phyloP scores from a whole-genome alignment of 2,113 vertebrate genomes.

The Pseudopodoces humilis region DNA sequence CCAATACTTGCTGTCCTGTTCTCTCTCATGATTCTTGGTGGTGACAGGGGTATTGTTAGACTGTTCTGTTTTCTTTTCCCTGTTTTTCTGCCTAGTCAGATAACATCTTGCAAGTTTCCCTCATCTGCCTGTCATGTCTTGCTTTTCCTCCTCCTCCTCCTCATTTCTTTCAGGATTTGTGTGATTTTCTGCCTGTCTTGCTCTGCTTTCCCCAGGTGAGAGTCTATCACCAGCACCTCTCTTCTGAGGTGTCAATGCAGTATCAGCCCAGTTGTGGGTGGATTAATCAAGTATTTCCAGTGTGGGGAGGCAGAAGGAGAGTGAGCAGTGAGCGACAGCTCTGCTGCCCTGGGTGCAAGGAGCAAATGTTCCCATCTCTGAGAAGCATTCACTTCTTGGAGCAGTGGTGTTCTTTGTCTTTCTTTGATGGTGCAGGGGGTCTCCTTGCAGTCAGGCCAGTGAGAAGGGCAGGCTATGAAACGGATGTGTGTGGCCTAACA shows the following conservation, averaged over 20 bases:
- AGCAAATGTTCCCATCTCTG: accelerated
- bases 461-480: neutral
- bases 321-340: neutral
- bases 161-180: neutral
- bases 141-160: neutral
- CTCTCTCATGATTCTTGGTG: neutral
- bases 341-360: neutral
- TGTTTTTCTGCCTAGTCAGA: neutral
- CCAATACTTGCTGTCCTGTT: neutral
- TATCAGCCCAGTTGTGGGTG: neutral
- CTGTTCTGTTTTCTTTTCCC: neutral
- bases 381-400: neutral
- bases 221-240: neutral
- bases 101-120: neutral
- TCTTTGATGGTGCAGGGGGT: neutral
- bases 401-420: neutral
- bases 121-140: neutral
- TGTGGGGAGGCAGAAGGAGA: neutral
- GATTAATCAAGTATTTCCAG: neutral
- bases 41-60: neutral
- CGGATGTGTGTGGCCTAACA: constrained; percentile 36
- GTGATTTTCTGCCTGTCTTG: neutral
- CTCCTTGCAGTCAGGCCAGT: neutral
- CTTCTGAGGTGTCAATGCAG: neutral
- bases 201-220: neutral